Evolutionary conservation across 2,888 invertebrate genomes (phyloP), one percentile per base, ranked within the genome.

Genomic region (Psococerastis gibbosa): DNA sequence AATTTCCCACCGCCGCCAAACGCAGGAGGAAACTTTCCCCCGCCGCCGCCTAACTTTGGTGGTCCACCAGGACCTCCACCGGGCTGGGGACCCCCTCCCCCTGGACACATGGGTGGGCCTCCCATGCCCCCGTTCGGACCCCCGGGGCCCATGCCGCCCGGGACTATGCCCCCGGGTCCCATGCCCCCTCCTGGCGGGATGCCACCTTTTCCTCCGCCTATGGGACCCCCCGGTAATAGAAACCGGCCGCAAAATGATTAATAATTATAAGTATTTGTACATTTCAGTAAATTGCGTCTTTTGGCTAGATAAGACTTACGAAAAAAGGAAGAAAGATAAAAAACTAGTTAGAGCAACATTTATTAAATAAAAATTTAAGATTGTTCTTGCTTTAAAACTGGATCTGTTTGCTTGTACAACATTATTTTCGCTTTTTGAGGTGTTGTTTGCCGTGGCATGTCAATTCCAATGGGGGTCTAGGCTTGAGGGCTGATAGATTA

Each of bases 91-190:
- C 38, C 38, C 4, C 38, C 38, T 17, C 38, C 38, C 9, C 38
- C 38, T 5, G 22, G 22, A n/a, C 38, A 15, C n/a, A 38, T 38
- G 38, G 16, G 27, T 6, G 27, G 20, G n/a, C 38, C 38, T 5
- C 20, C 20, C 5, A 38, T 38, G 38, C 18, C 6, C 5, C 20
- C 38, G 5, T 38, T 20, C 11, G 38, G 38, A 17, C 38, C 38
- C 22, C 38, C 38, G 5, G 38, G 35, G 13, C 15, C 18, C 15
- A 13, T 38, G 35, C 38, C 35, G 2, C 17, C 23, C 2, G 22
- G 33, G 41, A 41, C 34, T 22, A 43, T 16, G 17, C 32, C 33
- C 11, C 45, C 42, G 33, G 44, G 32, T 23, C 42, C 22, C 22
- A 43, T 41, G 16, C 32, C 42, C 22, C 32, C 32, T 41, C 41